These are phyloP conservation scores for Thereva unica DNA, from an alignment of 2,888 invertebrate species.

Conservation along the genomic window DNA sequence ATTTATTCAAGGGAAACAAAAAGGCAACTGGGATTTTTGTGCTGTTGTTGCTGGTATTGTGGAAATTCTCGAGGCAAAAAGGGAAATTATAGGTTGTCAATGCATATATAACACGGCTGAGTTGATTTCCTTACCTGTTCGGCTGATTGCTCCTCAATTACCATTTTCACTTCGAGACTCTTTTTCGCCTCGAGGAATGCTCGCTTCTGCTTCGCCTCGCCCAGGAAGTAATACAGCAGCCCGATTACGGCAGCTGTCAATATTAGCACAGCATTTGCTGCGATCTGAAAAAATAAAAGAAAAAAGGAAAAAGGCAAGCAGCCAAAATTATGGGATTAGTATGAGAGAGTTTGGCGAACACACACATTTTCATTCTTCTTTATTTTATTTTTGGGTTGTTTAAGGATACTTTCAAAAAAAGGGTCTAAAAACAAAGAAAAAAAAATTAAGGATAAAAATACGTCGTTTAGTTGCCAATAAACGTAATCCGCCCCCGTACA, in stretches of 20 bases:
- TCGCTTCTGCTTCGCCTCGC: slow-evolving; percentile 83
- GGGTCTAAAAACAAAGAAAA: not conserved
- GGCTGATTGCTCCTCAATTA: slow-evolving; percentile 90
- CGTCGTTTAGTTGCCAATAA: not conserved
- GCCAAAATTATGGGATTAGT: not conserved
- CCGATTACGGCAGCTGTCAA: slow-evolving; percentile 77
- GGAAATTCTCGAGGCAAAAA: too few species aligned
- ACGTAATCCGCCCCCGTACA: too few species aligned
- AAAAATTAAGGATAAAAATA: not conserved
- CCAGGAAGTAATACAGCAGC: slow-evolving; percentile 70
- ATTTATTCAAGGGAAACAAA: too few species aligned
- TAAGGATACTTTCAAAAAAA: not conserved
- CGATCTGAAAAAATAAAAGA: slow-evolving; percentile 63
- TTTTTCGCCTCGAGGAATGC: slow-evolving; percentile 90
- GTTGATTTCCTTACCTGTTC: slow-evolving; percentile 70
- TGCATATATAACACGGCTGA: not conserved
- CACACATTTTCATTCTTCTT: too few species aligned
- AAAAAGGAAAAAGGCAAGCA: not conserved
- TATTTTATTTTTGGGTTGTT: too few species aligned
- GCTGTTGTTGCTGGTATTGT: too few species aligned
- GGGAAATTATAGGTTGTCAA: too few species aligned
- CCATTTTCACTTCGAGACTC: slow-evolving; percentile 87
- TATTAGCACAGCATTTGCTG: slow-evolving; percentile 72
- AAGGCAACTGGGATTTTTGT: too few species aligned
- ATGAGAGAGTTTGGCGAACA: not conserved